A percentile compares a stretch with the other conserved stretches of the same genome.
Conservation (phyloP, 2,888 invertebrate genomes). For the Melinaea menophilus region DNA sequence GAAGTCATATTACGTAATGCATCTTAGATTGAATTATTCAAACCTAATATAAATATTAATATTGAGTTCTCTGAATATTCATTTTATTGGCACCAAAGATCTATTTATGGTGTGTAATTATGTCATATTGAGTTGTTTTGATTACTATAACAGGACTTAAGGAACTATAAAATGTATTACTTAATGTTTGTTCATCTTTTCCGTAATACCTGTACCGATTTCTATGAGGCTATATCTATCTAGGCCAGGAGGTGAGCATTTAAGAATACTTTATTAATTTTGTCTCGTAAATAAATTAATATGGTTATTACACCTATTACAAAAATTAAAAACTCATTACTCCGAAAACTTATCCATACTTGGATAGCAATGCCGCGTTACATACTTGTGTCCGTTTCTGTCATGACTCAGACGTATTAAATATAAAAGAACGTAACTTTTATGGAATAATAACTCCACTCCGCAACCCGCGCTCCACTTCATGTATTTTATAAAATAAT, state of each 20-base stretch:
- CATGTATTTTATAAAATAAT: not conserved
- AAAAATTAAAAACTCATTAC: constrained; percentile 18
- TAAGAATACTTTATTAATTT: not conserved
- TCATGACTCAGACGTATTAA: constrained; percentile 14
- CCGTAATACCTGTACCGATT: too few relatives aligned
- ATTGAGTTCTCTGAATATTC: constrained; percentile 20
- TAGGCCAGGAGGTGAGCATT: too few relatives aligned
- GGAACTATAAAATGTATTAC: not conserved
- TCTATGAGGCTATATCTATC: too few relatives aligned
- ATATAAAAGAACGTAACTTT: not conserved
- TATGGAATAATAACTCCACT: constrained; percentile 1
- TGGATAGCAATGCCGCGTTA: constrained; percentile 18
- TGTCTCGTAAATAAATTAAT: not conserved
- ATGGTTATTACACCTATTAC: constrained; percentile 14
- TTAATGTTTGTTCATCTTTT: too few relatives aligned
- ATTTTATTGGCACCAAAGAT: constrained; percentile 11
- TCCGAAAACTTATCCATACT: constrained; percentile 16
- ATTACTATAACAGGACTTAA: not conserved
- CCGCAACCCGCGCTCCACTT: not conserved
- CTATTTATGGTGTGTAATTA: too few relatives aligned
- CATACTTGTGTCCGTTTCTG: constrained; percentile 13
- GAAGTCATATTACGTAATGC: constrained; percentile 32
- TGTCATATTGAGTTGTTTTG: too few relatives aligned
- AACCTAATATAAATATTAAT: constrained; percentile 9
- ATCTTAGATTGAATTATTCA: constrained; percentile 34